Evolutionary conservation across 1,140 invertebrate genomes (phyloP).

Genomic region (Papilio glaucus): DNA sequence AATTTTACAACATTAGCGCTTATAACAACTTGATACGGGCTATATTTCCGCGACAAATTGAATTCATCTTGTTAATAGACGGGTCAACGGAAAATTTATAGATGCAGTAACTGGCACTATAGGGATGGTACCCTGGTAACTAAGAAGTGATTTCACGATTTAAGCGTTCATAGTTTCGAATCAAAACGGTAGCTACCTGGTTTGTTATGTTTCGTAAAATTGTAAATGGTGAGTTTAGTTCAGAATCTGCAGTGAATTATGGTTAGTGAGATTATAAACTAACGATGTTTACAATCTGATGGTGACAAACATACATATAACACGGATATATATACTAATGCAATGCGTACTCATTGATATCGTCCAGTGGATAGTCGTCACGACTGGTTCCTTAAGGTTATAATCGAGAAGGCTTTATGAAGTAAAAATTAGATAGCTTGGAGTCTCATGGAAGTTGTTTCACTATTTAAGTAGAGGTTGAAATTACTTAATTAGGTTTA

Average conservation of each 20-base stretch:
- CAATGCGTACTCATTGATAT: too few species aligned
- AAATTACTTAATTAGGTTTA: slow-evolving; percentile 8
- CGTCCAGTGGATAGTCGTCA: too few species aligned
- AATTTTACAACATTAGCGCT: slow-evolving; percentile 6
- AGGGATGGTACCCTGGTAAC: not conserved
- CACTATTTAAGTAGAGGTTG: not conserved
- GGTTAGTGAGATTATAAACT: too few species aligned
- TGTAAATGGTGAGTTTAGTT: too few species aligned
- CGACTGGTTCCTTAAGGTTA: not conserved
- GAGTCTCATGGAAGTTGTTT: not conserved
- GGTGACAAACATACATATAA: not conserved
- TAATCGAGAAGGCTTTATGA: not conserved
- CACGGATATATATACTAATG: not conserved
- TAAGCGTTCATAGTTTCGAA: not conserved
- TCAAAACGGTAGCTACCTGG: not conserved
- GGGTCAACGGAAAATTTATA: slow-evolving; percentile 1
- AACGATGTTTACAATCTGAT: too few species aligned
- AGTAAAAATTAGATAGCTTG: slow-evolving; percentile 11
- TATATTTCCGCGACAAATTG: slow-evolving; percentile 19
- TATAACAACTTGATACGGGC: not conserved
- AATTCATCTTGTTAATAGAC: slow-evolving; percentile 19
- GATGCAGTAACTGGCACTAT: not conserved
- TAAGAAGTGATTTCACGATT: not conserved
- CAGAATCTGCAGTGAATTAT: too few species aligned
- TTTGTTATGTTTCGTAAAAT: too few species aligned